phyloP scores from a whole-genome alignment of 92 coral and sea anemone genomes.

The Phenganax stokvisi region DNA sequence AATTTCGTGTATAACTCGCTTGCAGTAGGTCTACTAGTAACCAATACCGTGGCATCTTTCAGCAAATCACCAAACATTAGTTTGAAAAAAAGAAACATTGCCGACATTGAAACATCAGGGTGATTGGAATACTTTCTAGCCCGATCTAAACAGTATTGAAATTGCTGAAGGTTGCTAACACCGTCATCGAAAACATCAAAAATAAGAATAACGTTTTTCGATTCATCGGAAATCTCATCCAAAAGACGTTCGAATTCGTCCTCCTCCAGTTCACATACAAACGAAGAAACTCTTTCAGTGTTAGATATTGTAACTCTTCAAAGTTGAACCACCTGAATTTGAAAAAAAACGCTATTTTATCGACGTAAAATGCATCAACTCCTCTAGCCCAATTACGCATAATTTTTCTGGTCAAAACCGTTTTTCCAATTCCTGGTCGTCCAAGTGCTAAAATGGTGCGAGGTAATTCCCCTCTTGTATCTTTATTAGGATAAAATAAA shows the following conservation, averaged over 20 bases:
- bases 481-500: conserved; percentile 16
- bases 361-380: neutral
- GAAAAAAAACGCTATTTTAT: neutral
- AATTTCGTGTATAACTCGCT: conserved; percentile 23
- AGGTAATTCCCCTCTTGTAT: neutral
- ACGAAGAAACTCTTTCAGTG: conserved; percentile 39
- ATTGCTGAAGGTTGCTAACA: neutral
- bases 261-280: neutral
- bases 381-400: conserved; percentile 42
- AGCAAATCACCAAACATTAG: conserved; percentile 36
- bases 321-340: conserved; percentile 3
- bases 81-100: conserved; percentile 47
- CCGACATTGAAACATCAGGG: conserved; percentile 17
- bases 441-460: conserved; percentile 33
- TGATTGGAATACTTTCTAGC: neutral
- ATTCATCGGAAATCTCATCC: conserved; percentile 9
- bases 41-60: conserved; percentile 51
- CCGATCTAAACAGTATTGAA: neutral
- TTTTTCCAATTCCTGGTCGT: conserved; percentile 62
- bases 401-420: conserved; percentile 46
- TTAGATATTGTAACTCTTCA: conserved; percentile 1
- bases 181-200: conserved; percentile 66
- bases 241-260: neutral
- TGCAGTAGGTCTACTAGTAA: conserved; percentile 50
- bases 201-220: conserved; percentile 41